These are phyloP conservation scores for Stigmatopora argus DNA, from an alignment of 2,113 vertebrate species.

Conservation along the genomic window DNA sequence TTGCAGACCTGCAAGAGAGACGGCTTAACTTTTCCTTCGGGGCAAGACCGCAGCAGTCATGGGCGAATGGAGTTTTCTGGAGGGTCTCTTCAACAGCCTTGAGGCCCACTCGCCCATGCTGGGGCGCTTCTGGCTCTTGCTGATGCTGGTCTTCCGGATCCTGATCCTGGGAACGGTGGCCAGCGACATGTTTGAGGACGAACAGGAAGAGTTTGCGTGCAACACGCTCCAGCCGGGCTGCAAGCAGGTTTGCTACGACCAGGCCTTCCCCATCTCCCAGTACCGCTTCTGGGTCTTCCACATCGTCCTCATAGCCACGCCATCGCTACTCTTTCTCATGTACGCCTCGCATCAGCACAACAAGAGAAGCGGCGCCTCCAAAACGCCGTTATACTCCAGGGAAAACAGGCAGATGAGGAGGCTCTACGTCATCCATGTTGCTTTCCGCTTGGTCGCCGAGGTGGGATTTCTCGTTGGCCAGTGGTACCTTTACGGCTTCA, in stretches of 20 bases:
- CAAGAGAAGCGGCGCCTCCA: constrained; percentile 50
- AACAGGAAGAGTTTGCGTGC: constrained; percentile 85
- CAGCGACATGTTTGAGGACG: constrained; percentile 84
- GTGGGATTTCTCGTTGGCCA: constrained; percentile 80
- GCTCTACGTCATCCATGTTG: constrained; percentile 78
- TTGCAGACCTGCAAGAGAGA: background rate
- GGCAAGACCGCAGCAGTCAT: constrained; percentile 52
- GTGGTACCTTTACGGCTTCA: constrained; percentile 81
- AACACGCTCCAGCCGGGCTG: constrained; percentile 91
- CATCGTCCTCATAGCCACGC: constrained; percentile 84
- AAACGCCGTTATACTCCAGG: background rate
- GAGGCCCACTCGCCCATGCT: constrained; percentile 84
- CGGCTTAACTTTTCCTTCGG: background rate
- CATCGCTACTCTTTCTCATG: constrained; percentile 81
- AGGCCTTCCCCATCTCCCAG: constrained; percentile 88
- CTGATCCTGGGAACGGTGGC: constrained; percentile 86
- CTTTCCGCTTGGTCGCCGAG: constrained; percentile 77
- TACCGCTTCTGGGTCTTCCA: constrained; percentile 96
- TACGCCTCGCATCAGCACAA: constrained; percentile 78
- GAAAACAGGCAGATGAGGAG: constrained; percentile 17
- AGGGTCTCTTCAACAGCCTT: constrained; percentile 77
- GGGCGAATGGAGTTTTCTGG: constrained; percentile 84
- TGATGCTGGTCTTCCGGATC: constrained; percentile 89
- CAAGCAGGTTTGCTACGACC: constrained; percentile 86
- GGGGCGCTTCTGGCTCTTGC: constrained; percentile 86